A percentile compares a stretch with the other conserved stretches of the same genome.
Evolutionary conservation across 2,888 invertebrate species (phyloP).

Genomic region (Trissolcus japonicus): DNA sequence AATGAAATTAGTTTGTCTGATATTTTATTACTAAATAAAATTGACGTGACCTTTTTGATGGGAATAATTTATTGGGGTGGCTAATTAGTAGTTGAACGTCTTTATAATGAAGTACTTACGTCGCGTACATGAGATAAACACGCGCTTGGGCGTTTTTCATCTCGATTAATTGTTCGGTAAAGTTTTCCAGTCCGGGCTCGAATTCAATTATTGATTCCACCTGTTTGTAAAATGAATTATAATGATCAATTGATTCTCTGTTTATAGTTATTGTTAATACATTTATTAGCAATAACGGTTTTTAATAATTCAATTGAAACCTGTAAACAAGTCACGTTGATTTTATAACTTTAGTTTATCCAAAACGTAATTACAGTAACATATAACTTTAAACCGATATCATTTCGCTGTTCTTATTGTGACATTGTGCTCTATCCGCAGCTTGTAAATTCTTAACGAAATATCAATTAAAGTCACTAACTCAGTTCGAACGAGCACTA

Average conservation of each 20-base stretch:
- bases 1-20: too few relatives aligned
- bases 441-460: not conserved
- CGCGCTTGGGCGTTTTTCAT: constrained; percentile 91
- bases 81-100: too few relatives aligned
- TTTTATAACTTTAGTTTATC: not conserved
- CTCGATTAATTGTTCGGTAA: constrained; percentile 87
- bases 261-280: not conserved
- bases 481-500: too few relatives aligned
- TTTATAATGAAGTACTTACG: constrained; percentile 79
- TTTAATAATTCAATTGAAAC: too few relatives aligned
- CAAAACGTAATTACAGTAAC: not conserved
- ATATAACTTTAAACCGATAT: too few relatives aligned
- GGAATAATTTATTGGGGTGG: too few relatives aligned
- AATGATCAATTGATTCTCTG: not conserved
- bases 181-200: constrained; percentile 91
- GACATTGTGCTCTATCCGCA: too few relatives aligned
- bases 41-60: too few relatives aligned
- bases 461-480: not conserved
- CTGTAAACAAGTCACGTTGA: not conserved
- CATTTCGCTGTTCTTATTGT: too few relatives aligned
- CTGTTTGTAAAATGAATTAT: constrained; percentile 70
- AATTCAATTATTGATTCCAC: constrained; percentile 95
- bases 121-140: constrained; percentile 94
- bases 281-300: not conserved
- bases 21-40: too few relatives aligned